Base-by-base conservation (phyloP, 2,113 vertebrate species). In the Thomomys bottae region DNA sequence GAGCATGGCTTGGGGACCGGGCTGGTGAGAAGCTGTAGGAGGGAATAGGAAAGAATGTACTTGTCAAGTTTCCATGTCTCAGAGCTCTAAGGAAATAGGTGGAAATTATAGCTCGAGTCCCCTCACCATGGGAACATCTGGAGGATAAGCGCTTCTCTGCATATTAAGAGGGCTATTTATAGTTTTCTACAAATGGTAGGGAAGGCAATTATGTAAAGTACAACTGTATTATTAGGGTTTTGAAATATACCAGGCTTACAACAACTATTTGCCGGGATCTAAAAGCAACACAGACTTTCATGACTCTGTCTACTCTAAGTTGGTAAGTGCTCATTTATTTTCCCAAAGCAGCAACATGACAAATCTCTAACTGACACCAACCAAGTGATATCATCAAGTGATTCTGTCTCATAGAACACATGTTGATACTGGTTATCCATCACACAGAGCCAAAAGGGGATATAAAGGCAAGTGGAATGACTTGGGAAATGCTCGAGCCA, bases 121-220 rank as follows among this genome's bases (percentile, higher is more conserved):
- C 68, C 81, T 96, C 90, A 28, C 96, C 87, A 72, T 68, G 93
- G 92, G 93, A 95, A 90, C 86, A 87, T 71, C 95, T 92, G 92
- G 86, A 72, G n/a, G 84, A 72, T n/a, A 76, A 93, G 80, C 21
- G 36, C 81, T 94, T 82, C 94, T 93, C 49, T 81, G 93, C 90
- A 76, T 71, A 87, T 67, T 84, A 88, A 95, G 95, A 93, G 76
- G 90, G 61, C 90, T 96, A 92, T 95, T 94, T 93, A 95, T 93
- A 97, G 93, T 57, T 88, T 90, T 81, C 71, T 24, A 78, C 23
- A 8, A 89, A 63, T 82, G 89, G 66, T 92, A 68, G 76, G 79
- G 87, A 87, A 89, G 86, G 85, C 93, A 67, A 73, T 95, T 94
- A 93, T 81, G 88, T 77, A 85, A 92, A 94, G 73, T 76, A 21